Evolutionary conservation across 2,888 invertebrate genomes (phyloP).

Genomic region (Stratiomys singularior): DNA sequence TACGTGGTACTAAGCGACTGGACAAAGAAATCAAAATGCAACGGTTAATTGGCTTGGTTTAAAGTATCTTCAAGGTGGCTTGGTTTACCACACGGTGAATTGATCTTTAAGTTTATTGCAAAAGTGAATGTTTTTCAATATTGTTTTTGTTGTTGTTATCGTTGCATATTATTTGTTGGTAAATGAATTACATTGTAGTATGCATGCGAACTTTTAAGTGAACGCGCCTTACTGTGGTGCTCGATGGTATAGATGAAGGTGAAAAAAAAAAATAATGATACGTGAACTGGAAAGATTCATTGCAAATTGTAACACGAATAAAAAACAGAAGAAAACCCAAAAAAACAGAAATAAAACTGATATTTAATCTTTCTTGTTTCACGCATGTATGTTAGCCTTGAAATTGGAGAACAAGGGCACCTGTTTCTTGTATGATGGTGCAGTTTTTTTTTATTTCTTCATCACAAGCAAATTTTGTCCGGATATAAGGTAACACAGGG

Average conservation of each 20-base stretch:
- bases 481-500: too few species aligned
- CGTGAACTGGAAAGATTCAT: neutral
- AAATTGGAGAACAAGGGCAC: conserved; percentile 33
- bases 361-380: conserved; percentile 31
- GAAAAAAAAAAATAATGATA: neutral
- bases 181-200: too few species aligned
- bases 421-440: conserved; percentile 24
- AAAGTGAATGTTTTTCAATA: neutral
- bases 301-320: neutral
- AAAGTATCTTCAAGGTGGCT: conserved; percentile 8
- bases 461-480: too few species aligned
- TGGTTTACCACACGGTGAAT: neutral
- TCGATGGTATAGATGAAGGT: neutral
- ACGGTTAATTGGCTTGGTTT: conserved; percentile 16
- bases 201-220: too few species aligned
- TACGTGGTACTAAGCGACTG: neutral
- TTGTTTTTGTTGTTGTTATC: neutral
- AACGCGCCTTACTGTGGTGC: neutral
- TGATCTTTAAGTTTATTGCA: neutral
- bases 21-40: conserved; percentile 5
- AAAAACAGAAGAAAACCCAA: neutral
- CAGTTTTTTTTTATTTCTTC: neutral
- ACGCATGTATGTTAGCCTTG: conserved; percentile 30
- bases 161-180: too few species aligned
- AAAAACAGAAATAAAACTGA: neutral